Base-by-base conservation (phyloP, 2,888 invertebrate species). In the Eupsilia transversa region DNA sequence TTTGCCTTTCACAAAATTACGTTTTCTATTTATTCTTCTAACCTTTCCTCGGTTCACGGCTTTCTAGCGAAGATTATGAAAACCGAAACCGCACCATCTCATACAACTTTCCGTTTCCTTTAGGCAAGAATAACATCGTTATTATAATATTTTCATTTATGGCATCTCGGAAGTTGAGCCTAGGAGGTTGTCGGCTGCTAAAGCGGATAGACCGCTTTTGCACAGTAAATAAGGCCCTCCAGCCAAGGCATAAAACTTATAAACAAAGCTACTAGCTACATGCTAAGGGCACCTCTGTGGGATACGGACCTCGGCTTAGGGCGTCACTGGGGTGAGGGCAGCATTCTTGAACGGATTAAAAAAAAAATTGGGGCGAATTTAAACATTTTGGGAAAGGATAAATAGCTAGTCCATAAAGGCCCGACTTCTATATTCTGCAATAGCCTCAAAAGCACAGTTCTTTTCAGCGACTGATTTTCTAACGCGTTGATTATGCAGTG, bases 1-100 rank as follows among this genome's bases (percentile, higher is more conserved):
- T 56, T 61, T 49, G 5, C 63, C 77, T 77, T 79, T 60, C 75
- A 52, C 70, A 35, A 69, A 43, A 30, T 60, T 77, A 64, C 63
- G 1, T 64, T 77, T 77, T 79, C 79, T 73, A 43, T 35, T 0
- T 46, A 35, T 38, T 52, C 41, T 33, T 59, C 27, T 54, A 38
- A 65, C 59, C 49, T 80, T 54, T 20, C 23, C 27, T 43, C 52
- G 74, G 80, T 54, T 73, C 43, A 64, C 17, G 64, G 33, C 73
- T 77, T 77, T 79, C 77, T 79, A 79, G 52, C 17, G 52, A 30
- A 20, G 35, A 9, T 52, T 60, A 60, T 46, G 59, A 70, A 59
- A 43, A 59, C n/a, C 30, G 23, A 70, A 60, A 78, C 71, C 30
- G 35, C 46, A 68, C 9, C 9, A 14, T 77, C 6, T 27, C 38